Conservation (phyloP, 92 coral and sea anemone species). For the Metridium senile region DNA sequence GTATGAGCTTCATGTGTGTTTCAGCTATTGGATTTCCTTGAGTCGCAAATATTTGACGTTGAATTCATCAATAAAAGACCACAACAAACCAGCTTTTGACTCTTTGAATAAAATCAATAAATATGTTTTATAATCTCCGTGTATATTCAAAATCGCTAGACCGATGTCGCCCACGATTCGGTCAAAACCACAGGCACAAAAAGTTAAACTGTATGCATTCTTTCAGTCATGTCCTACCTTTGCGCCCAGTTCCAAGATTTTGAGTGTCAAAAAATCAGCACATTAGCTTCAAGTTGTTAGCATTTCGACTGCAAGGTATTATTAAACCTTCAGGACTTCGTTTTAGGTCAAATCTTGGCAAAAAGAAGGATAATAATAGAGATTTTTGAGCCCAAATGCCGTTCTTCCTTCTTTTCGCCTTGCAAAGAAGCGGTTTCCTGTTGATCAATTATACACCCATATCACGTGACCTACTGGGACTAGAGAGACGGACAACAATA, state of each 20-base stretch:
- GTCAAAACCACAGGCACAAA: neutral
- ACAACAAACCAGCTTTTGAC: neutral
- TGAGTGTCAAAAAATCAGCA: neutral
- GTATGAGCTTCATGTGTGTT: neutral
- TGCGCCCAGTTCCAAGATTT: neutral
- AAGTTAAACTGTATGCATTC: constrained; percentile 12
- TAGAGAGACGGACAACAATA: neutral
- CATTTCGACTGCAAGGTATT: constrained; percentile 1
- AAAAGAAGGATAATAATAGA: neutral
- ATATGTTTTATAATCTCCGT: neutral
- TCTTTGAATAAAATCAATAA: neutral
- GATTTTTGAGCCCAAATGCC: neutral
- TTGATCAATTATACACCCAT: constrained; percentile 59
- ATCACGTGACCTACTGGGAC: constrained; percentile 55
- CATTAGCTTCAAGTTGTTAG: neutral
- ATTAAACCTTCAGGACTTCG: neutral
- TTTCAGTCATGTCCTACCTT: constrained; percentile 10
- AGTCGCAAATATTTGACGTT: neutral
- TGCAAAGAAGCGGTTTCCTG: constrained; percentile 34
- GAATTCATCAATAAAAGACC: neutral
- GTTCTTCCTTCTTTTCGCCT: constrained; percentile 13
- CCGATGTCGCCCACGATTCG: neutral
- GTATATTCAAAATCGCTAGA: neutral
- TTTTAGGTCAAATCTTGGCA: neutral
- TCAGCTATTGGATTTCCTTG: neutral